Base-by-base conservation (phyloP, 2,113 vertebrate species). In the Gymnorhina tibicen region DNA sequence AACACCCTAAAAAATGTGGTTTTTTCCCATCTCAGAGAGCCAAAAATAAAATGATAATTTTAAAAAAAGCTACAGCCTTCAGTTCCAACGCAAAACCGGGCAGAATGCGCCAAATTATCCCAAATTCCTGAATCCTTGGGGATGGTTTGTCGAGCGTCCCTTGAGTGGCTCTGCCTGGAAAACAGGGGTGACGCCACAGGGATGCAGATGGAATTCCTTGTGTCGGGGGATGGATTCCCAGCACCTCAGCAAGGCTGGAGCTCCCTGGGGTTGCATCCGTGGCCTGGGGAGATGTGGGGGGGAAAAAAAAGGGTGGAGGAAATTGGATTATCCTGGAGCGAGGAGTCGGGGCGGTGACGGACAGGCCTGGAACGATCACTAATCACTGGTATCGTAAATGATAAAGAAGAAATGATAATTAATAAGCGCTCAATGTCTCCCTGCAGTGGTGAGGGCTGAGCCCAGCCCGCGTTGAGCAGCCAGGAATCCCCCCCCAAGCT, bases 341-440 rank as follows among this genome's bases (percentile, higher is more conserved):
- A 5, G 3, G 4, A 3, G 21, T 30, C 4, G 5, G 35, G 1
- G 7, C 1, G 18, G 19, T 1, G 2, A 8, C 15, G 2, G 47
- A 2, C 4, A 58, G 44, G 27, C 66, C 16, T 5, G 22, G 24
- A 22, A 15, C 1, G 4, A 13, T 16, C 13, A 0, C 1, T 11
- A 33, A 63, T 4, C 4, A 42, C 11, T 5, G 12, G 10, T 14
- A 5, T 8, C 1, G 9, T 2, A 3, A 66, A 23, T 0, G 6
- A 0, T 44, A 19, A 66, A 66, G 23, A 37, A 44, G 3, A 9
- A 19, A 9, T 0, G 19, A 1, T 37, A 5, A 37, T 37, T 8
- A 24, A 30, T 0, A 2, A 4, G 0, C 3, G 9, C 19, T 33
- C 22, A 0, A 0, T 55, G 53, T 92, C 28, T 66, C 66, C 59